phyloP scores from a whole-genome alignment of 1,140 invertebrate genomes.

The Habropoda laboriosa region DNA sequence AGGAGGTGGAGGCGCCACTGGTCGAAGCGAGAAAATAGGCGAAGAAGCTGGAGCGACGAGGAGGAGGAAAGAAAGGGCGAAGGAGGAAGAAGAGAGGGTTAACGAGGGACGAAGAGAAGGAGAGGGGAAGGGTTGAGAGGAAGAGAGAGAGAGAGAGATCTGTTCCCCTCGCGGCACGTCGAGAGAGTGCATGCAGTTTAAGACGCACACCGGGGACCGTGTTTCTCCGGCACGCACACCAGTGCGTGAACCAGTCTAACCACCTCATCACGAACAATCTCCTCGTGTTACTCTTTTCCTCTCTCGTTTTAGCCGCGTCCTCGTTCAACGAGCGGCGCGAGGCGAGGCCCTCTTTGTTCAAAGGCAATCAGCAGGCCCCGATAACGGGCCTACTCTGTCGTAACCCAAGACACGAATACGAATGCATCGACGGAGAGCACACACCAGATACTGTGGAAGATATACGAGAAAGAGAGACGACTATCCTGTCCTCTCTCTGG shows the following conservation, averaged over 20 bases:
- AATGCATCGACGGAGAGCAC: slow-evolving; percentile 59
- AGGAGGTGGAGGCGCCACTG: slow-evolving; percentile 13
- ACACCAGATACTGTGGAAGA: slow-evolving; percentile 60
- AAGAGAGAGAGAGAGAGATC: slow-evolving; percentile 43
- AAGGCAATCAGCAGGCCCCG: slow-evolving; percentile 79
- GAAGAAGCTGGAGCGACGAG: slow-evolving; percentile 25
- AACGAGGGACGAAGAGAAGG: slow-evolving; percentile 42
- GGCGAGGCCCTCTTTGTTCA: slow-evolving; percentile 76
- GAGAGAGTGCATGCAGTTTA: slow-evolving; percentile 66
- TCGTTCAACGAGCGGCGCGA: slow-evolving; percentile 59
- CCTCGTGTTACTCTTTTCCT: slow-evolving; percentile 75
- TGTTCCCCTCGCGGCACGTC: slow-evolving; percentile 49
- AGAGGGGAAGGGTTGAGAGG: no score
- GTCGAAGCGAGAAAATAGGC: slow-evolving; percentile 53
- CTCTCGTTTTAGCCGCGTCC: slow-evolving; percentile 65
- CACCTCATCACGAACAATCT: slow-evolving; percentile 81
- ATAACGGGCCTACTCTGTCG: slow-evolving; percentile 81
- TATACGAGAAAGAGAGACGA: slow-evolving; percentile 25
- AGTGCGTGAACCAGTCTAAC: slow-evolving; percentile 81
- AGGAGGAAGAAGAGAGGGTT: slow-evolving; percentile 14
- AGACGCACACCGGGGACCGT: slow-evolving; percentile 66
- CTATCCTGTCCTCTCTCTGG: no score
- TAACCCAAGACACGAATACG: slow-evolving; percentile 77
- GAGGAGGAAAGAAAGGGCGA: neutral
- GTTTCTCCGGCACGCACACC: slow-evolving; percentile 72